phyloP scores from a whole-genome alignment of 2,797 vertebrate genomes.

The Molossus alvarezi region DNA sequence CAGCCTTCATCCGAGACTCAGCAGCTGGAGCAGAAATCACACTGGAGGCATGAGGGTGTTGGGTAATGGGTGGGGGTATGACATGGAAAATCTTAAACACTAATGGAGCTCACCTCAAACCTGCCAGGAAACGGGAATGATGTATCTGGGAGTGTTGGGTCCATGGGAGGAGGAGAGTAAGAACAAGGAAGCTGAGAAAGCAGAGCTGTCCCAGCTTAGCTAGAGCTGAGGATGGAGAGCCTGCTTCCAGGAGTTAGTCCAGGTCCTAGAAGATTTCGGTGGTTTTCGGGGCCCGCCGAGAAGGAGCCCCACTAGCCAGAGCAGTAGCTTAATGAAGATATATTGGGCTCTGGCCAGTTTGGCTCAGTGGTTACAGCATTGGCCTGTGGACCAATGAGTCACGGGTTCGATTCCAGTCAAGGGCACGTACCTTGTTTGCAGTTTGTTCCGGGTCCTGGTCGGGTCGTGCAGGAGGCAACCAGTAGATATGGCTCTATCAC shows the following conservation, averaged over 20 bases:
- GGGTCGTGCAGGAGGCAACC: too few relatives aligned
- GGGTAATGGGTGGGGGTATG: background rate
- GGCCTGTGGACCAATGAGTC: too few relatives aligned
- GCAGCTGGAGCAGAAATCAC: background rate
- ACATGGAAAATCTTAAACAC: background rate
- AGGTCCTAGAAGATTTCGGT: background rate
- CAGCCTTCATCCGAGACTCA: background rate
- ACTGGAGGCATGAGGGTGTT: background rate
- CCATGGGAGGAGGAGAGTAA: background rate
- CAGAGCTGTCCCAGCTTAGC: background rate
- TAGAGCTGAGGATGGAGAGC: background rate
- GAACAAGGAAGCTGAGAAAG: background rate
- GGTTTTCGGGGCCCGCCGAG: background rate
- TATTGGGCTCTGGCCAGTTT: too few relatives aligned
- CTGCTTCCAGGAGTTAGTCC: background rate
- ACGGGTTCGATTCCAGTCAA: too few relatives aligned
- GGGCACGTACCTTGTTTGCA: too few relatives aligned
- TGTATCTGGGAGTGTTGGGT: background rate
- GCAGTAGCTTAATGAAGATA: background rate
- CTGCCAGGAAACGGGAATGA: background rate
- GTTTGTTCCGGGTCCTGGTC: too few relatives aligned
- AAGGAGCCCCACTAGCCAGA: background rate
- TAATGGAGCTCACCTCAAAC: background rate
- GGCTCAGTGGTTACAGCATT: too few relatives aligned
- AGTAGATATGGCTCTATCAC: too few relatives aligned